Conservation (phyloP, 2,888 invertebrate species). For the Papilio demoleus region DNA sequence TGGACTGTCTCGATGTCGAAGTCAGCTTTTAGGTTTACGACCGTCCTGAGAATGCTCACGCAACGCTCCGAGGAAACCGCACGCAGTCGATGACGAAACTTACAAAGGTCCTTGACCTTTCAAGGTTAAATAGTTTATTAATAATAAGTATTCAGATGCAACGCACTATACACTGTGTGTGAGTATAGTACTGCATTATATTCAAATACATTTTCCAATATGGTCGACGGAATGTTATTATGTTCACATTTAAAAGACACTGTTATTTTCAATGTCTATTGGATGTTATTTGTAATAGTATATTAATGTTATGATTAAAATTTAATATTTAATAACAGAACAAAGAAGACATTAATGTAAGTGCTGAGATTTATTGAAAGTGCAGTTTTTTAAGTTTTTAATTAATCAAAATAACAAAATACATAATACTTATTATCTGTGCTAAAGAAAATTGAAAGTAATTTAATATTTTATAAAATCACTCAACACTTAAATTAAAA, state of each 20-base stretch:
- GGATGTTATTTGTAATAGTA: background rate
- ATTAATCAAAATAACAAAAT: no score
- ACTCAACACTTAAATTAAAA: background rate
- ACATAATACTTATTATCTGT: no score
- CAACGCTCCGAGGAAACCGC: constrained; percentile 42
- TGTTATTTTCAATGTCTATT: background rate
- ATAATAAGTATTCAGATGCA: constrained; percentile 30
- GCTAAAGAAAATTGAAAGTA: background rate
- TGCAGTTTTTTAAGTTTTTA: background rate
- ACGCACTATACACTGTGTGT: constrained; percentile 46
- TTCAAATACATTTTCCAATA: constrained; percentile 62
- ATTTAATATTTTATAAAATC: background rate
- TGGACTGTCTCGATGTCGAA: constrained; percentile 30
- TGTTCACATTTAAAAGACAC: constrained; percentile 45
- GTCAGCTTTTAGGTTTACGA: constrained; percentile 42
- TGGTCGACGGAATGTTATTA: constrained; percentile 66
- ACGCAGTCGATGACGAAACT: constrained; percentile 46
- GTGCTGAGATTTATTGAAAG: background rate
- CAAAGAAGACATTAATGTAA: background rate
- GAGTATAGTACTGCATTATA: constrained; percentile 57
- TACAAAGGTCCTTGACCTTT: constrained; percentile 50
- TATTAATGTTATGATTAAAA: background rate
- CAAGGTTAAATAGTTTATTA: constrained; percentile 49
- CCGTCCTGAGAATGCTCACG: constrained; percentile 35
- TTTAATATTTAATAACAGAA: background rate